Evolutionary conservation across 2,888 invertebrate species (phyloP).

Genomic region (Lottia gigantea): DNA sequence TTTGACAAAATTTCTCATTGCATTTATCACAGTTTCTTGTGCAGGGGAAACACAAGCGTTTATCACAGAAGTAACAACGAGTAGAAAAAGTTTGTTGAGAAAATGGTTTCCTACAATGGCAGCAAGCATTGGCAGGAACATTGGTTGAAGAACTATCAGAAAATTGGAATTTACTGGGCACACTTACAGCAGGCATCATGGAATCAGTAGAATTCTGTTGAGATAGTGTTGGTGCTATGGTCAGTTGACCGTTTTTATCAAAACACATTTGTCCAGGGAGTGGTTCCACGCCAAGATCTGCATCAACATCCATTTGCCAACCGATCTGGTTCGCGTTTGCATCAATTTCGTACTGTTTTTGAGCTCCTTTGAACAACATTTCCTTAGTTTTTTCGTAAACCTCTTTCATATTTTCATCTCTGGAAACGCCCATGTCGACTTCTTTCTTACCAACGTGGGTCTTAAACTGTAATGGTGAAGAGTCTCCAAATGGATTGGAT

Average conservation of each 20-base stretch:
- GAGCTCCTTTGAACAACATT: conserved; percentile 43
- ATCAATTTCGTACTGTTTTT: conserved; percentile 36
- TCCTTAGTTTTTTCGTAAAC: conserved; percentile 54
- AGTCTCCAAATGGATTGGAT: conserved; percentile 57
- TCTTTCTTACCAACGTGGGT: conserved; percentile 53
- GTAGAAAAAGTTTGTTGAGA: neutral
- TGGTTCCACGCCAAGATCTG: no score
- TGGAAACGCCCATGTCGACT: conserved; percentile 46
- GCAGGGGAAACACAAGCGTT: conserved; percentile 34
- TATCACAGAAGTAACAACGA: conserved; percentile 46
- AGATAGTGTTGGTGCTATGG: conserved; percentile 5
- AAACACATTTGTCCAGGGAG: conserved; percentile 23
- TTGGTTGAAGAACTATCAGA: neutral
- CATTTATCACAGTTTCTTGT: conserved; percentile 37
- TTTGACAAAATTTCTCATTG: conserved; percentile 42
- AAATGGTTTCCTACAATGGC: neutral
- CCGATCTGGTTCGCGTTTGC: conserved; percentile 39
- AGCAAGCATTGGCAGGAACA: neutral
- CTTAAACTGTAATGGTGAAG: conserved; percentile 56
- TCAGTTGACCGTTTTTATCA: conserved; percentile 24
- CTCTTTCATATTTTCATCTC: conserved; percentile 48
- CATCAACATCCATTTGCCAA: conserved; percentile 7
- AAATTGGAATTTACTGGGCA: neutral
- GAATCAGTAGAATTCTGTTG: conserved; percentile 10
- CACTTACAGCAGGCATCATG: neutral